Conservation (phyloP, 2,113 vertebrate species). For the Labeo rohita region DNA sequence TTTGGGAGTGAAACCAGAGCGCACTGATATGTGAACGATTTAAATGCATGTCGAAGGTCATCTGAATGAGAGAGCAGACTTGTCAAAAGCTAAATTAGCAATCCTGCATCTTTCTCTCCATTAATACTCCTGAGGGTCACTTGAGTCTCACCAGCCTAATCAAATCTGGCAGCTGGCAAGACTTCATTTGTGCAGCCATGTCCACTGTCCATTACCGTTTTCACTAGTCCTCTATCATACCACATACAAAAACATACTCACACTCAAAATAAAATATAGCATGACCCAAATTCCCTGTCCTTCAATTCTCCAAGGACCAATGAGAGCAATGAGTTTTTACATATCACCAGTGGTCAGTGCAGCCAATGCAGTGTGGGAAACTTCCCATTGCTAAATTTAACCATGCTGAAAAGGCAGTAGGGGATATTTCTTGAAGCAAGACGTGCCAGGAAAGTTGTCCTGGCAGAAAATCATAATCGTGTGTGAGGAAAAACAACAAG, state of each 20-base stretch:
- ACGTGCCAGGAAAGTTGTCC: constrained; percentile 50
- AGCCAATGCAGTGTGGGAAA: constrained; percentile 58
- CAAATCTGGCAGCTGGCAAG: constrained; percentile 54
- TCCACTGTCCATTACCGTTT: not conserved
- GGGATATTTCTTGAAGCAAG: constrained; percentile 49
- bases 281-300: not conserved
- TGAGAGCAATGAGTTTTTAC: not conserved
- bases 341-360: constrained; percentile 6
- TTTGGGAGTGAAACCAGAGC: constrained; percentile 51
- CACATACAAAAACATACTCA: not conserved
- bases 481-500: not conserved
- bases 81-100: not conserved
- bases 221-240: not conserved
- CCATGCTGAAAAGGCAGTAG: constrained; percentile 48
- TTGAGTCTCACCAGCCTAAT: constrained; percentile 50
- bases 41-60: not conserved
- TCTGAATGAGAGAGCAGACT: constrained; percentile 35
- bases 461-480: not conserved
- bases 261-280: not conserved
- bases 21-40: not conserved
- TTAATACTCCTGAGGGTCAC: constrained; percentile 60
- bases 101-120: constrained; percentile 19
- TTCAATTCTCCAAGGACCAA: constrained; percentile 27
- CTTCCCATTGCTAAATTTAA: constrained; percentile 55
- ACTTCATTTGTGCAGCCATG: not conserved